Conservation (phyloP, 2,888 invertebrate species). For the Mechanitis messenoides region DNA sequence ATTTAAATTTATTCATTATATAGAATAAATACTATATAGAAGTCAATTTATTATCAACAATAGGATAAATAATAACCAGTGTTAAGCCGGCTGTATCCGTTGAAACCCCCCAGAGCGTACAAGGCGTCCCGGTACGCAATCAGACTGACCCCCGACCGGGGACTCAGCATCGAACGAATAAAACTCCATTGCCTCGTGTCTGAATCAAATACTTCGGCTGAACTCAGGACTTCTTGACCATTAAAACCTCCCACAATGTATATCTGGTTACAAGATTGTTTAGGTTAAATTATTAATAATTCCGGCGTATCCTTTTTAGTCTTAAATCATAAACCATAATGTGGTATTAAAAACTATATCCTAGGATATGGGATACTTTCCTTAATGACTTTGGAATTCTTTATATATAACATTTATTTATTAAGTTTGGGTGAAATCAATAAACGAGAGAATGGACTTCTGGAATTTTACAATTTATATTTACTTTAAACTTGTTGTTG, state of each 20-base stretch:
- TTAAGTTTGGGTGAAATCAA: no score
- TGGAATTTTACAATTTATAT: no score
- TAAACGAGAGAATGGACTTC: no score
- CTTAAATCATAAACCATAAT: no score
- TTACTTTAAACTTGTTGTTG: no score
- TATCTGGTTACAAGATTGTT: slow-evolving; percentile 61
- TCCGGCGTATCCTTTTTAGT: neutral
- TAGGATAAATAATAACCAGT: slow-evolving; percentile 68
- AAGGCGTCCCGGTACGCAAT: slow-evolving; percentile 80
- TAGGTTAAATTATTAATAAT: neutral
- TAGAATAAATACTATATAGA: no score
- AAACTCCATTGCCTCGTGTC: slow-evolving; percentile 83
- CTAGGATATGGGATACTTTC: no score
- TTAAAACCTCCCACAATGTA: slow-evolving; percentile 89
- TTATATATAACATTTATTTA: no score
- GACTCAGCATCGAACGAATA: slow-evolving; percentile 81
- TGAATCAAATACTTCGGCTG: slow-evolving; percentile 85
- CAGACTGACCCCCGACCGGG: slow-evolving; percentile 86
- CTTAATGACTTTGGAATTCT: no score
- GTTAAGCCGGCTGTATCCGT: slow-evolving; percentile 82
- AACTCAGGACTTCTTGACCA: slow-evolving; percentile 84
- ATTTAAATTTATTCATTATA: no score
- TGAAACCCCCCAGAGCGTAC: slow-evolving; percentile 89
- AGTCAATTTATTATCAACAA: neutral
- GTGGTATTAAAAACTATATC: no score